Percentiles rank a stretch among this genome's conserved stretches.
Conservation (phyloP, 2,113 vertebrate genomes). For the Hemichromis elongatus region DNA sequence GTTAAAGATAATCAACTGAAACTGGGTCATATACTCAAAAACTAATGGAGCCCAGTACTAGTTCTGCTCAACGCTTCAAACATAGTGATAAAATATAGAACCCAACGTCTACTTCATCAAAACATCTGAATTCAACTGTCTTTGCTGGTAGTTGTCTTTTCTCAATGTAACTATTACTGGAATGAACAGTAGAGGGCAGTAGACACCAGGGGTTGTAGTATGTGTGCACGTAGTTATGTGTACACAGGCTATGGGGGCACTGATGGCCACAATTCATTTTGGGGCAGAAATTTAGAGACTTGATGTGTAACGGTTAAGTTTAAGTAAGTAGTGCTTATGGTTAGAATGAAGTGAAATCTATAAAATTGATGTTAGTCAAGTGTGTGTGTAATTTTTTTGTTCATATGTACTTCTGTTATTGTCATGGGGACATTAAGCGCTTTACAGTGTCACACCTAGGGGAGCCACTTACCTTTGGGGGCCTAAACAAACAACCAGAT, state of each 20-base stretch:
- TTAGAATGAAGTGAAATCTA: not conserved
- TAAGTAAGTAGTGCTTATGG: not conserved
- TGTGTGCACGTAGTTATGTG: not conserved
- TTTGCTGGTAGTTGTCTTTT: not conserved
- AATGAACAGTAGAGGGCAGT: conserved; percentile 40
- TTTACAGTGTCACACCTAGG: not conserved
- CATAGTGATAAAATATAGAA: not conserved
- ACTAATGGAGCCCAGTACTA: not conserved
- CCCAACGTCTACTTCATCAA: not conserved
- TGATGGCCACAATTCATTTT: not conserved
- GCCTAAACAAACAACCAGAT: not conserved
- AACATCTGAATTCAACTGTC: not conserved
- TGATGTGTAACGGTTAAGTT: not conserved
- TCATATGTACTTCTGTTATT: not conserved
- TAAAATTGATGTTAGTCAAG: not conserved
- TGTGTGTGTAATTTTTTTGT: not conserved
- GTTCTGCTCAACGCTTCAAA: not conserved
- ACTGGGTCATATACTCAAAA: not conserved
- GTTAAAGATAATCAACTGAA: not conserved
- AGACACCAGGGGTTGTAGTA: not conserved
- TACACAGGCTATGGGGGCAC: not conserved
- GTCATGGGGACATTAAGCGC: not conserved
- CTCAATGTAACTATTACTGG: not conserved
- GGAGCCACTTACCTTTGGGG: not conserved
- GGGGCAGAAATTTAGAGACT: not conserved